A percentile compares a stretch with the other conserved stretches of the same genome.
Evolutionary conservation across 2,888 invertebrate genomes (phyloP).

Genomic region (Agrotis ipsilon): DNA sequence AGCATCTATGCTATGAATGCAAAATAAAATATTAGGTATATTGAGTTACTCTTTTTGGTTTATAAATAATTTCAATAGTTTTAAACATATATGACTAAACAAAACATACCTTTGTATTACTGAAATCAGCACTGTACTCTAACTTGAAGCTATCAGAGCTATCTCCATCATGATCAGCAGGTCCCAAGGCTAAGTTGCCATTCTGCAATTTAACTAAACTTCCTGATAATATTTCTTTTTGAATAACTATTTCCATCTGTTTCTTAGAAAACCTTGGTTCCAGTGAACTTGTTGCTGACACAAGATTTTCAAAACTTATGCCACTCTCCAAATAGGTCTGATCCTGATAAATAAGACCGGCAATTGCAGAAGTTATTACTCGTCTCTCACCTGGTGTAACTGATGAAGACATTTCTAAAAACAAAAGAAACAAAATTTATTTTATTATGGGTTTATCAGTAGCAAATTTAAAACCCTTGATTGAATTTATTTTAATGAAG

Average conservation of each 20-base stretch:
- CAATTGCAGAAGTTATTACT: constrained; percentile 93
- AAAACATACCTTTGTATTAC: constrained; percentile 83
- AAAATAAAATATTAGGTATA: too few relatives aligned
- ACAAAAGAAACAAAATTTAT: constrained; percentile 11
- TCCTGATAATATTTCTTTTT: constrained; percentile 93
- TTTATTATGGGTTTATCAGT: neutral
- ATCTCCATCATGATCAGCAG: constrained; percentile 91
- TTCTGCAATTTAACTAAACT: constrained; percentile 93
- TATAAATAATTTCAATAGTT: neutral
- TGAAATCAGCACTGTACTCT: constrained; percentile 84
- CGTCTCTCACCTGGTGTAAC: constrained; percentile 86
- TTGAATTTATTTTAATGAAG: constrained; percentile 17
- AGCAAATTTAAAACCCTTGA: neutral
- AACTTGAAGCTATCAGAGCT: constrained; percentile 89
- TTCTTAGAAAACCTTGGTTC: constrained; percentile 92
- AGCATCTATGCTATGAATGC: too few relatives aligned
- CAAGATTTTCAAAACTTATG: constrained; percentile 93
- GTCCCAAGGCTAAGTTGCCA: constrained; percentile 93
- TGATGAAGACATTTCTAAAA: constrained; percentile 86
- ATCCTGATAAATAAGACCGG: constrained; percentile 93
- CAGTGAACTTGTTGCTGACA: constrained; percentile 92
- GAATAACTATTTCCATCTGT: constrained; percentile 92
- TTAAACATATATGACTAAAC: neutral
- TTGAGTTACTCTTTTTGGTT: too few relatives aligned
- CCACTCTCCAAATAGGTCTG: constrained; percentile 94